Evolutionary conservation across 2,888 invertebrate genomes (phyloP), one percentile per base, ranked within the genome.

Genomic region (Eulithis testata): DNA sequence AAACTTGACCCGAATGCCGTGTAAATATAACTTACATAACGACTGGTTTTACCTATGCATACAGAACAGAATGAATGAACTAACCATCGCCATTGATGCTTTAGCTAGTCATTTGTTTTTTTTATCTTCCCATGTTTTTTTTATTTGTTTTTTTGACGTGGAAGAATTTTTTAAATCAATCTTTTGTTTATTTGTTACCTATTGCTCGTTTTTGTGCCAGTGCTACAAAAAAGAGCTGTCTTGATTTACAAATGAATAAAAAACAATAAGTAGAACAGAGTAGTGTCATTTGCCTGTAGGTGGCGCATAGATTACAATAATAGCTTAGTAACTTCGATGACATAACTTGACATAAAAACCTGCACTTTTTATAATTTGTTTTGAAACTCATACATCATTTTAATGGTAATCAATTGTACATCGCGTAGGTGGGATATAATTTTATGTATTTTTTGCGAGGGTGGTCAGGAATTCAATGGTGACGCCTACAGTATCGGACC

Each of bases 401-500:
- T 70, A 71, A 68, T 68, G 67, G 59, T 73, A 72, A 76, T 74
- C 71, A 69, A 73, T 68, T 62, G 65, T 68, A 75, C 72, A 73
- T 72, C 63, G 83, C 80, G 89, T 89, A 83, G 89, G 90, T 80
- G 84, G 76, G 21, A 52, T 57, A 71, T 67, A 73, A 78, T 77
- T 81, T 75, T 72, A 75, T 77, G 76, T 72, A 77, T 78, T 81
- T 83, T 81, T 81, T 83, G 87, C 84, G 87, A 83, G 83, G 89
- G 82, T 74, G 73, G 79, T 77, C 70, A 74, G 82, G 72, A 73
- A 81, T 81, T 86, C 87, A 88, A 89, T 87, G 87, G 83, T 81
- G 78, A 82, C 89, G 76, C 91, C 91, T 71, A 88, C 91, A 49
- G 27, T 0, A 9, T 40, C 11, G 68, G 75, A 81, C 92, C 91